A percentile compares a stretch with the other conserved stretches of the same genome.
Conservation (phyloP, 2,113 vertebrate species). For the Tachuris rubrigastra region DNA sequence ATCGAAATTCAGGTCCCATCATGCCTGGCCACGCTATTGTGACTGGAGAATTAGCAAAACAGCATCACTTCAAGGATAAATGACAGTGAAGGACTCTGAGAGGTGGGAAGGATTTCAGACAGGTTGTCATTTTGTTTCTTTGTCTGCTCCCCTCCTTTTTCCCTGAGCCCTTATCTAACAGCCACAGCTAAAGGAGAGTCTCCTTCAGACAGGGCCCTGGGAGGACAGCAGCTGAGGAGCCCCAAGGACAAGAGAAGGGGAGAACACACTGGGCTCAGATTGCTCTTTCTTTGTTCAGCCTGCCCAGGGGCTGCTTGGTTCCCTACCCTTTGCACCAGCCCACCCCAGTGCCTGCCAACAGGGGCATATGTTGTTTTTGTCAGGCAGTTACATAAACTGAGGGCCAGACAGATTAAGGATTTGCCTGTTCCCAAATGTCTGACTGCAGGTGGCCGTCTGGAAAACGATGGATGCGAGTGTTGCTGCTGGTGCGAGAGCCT, state of each 20-base stretch:
- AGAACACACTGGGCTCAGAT: rapidly evolving
- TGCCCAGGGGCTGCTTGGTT: not conserved
- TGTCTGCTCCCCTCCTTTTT: not conserved
- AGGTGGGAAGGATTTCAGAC: not conserved
- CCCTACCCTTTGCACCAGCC: not conserved
- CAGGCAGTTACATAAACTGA: slow-evolving; percentile 29
- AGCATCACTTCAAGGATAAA: not conserved
- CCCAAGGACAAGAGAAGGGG: not conserved
- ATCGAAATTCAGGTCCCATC: not conserved
- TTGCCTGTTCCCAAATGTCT: slow-evolving; percentile 24
- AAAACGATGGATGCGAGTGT: not conserved
- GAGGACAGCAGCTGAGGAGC: not conserved
- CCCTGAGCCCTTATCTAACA: not conserved
- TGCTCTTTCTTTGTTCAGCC: not conserved
- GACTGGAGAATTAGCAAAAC: not conserved
- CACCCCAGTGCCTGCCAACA: not conserved
- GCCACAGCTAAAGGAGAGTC: not conserved
- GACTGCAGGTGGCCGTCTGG: not conserved
- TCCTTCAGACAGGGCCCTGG: not conserved
- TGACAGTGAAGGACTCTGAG: not conserved
- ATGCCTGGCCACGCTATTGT: not conserved
- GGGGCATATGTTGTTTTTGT: not conserved
- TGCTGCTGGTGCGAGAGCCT: not conserved
- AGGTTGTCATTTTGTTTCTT: not conserved
- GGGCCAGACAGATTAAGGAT: slow-evolving; percentile 52